These are phyloP conservation scores for Deladenus siricidicola DNA, from an alignment of 2,888 invertebrate species.

Conservation along the genomic window DNA sequence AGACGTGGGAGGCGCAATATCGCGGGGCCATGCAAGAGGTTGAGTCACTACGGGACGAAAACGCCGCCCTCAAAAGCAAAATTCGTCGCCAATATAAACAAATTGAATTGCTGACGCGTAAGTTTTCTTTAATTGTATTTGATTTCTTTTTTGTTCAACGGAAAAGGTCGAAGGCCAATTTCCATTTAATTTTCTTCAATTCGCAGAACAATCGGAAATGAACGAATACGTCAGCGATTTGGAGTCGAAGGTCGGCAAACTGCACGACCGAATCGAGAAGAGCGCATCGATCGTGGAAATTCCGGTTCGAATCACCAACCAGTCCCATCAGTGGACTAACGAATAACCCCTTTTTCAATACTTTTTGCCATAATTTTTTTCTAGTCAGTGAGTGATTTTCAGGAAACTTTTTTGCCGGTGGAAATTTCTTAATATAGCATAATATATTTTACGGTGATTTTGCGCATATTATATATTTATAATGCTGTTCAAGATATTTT, in stretches of 20 bases:
- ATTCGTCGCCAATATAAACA: constrained; percentile 44
- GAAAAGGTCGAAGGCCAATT: neutral
- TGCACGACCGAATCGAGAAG: constrained; percentile 14
- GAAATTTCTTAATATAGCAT: no score
- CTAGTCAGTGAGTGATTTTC: no score
- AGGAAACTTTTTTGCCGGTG: no score
- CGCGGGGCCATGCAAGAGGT: constrained; percentile 33
- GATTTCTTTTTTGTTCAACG: neutral
- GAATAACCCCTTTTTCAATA: no score
- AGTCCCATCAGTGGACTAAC: no score
- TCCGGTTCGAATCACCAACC: neutral
- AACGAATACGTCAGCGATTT: constrained; percentile 26
- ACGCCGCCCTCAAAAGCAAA: constrained; percentile 41
- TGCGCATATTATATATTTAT: no score
- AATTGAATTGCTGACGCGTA: constrained; percentile 44
- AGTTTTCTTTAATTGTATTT: neutral
- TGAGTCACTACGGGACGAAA: constrained; percentile 44
- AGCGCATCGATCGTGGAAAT: neutral
- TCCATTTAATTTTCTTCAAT: neutral
- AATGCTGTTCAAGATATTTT: no score
- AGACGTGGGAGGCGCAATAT: constrained; percentile 43
- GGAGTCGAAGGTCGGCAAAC: constrained; percentile 21
- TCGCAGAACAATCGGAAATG: constrained; percentile 28
- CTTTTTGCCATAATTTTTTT: no score
- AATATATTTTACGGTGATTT: no score